Evolutionary conservation across 2,113 vertebrate genomes (phyloP), one percentile per base, ranked within the genome.

Genomic region (Poecilia latipinna): DNA sequence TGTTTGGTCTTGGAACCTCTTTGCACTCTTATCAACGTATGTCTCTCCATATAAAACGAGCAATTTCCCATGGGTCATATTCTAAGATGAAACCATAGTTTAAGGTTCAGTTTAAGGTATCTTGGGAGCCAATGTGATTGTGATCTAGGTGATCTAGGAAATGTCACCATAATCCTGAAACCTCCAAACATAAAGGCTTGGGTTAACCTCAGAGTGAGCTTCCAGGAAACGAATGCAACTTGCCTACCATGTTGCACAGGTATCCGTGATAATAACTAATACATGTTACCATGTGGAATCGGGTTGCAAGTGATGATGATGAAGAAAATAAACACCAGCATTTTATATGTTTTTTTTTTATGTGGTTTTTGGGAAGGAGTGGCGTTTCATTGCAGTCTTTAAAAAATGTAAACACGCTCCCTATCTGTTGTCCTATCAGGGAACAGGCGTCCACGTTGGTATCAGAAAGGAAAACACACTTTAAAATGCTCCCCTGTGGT

Each of bases 311-410:
- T n/a, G 39, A 24, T 35, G 8, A 17, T n/a, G 12, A 5, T 31
- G 12, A n/a, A 24, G 22, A 12, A 73, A 64, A 48, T 64, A 7
- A 72, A 31, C 17, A 11, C 28, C 28, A 13, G 61, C 61, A 33
- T 61, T 57, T 37, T 60, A 32, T 35, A 3, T 22, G 28, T 28
- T 28, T 28, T 8, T 26, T 32, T 54, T 7, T 29, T 15, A 4
- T 12, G 44, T 37, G 68, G 28, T 28, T 48, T 13, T 13, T 12
- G 19, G 4, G 28, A 15, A 48, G 8, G 67, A 32, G 28, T 51
- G 67, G 11, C 65, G 3, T 12, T 62, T 42, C 54, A 28, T n/a
- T 37, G 69, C 32, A 70, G 69, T n/a, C 33, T 70, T 29, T 63
- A 31, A 64, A 32, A 51, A 33, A 65, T 65, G 22, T 48, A 65